Evolutionary conservation across 2,797 vertebrate genomes (phyloP).

Genomic region (Tamandua tetradactyla): DNA sequence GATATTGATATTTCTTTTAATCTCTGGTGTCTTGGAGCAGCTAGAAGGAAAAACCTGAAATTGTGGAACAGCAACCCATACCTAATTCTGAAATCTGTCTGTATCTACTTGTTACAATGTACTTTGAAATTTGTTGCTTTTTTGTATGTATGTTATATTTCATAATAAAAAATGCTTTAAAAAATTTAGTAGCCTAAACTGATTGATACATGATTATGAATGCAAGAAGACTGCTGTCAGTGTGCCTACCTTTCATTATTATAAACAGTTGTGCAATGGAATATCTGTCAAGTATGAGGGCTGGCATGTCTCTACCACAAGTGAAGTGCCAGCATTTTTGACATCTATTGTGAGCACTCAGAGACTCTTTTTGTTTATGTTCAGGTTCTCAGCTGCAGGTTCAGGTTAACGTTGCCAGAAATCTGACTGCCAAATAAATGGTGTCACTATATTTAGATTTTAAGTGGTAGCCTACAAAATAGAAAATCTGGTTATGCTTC

Average conservation of each 20-base stretch:
- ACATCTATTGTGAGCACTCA: neutral
- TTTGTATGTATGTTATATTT: no score
- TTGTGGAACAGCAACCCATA: no score
- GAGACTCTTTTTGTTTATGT: constrained; percentile 26
- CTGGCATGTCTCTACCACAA: neutral
- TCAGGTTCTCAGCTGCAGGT: constrained; percentile 6
- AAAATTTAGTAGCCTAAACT: neutral
- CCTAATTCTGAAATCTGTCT: no score
- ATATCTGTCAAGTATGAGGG: neutral
- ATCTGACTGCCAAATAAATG: neutral
- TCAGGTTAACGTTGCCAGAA: neutral
- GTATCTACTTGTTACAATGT: no score
- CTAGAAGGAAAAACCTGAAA: no score
- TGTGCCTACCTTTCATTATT: neutral
- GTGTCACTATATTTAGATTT: constrained; percentile 55
- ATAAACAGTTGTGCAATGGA: neutral
- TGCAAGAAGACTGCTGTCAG: neutral
- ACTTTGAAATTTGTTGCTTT: no score
- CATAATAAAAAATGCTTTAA: no score
- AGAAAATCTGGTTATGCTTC: neutral
- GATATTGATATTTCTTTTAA: no score
- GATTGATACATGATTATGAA: neutral
- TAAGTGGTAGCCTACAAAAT: constrained; percentile 34
- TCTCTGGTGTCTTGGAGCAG: no score
- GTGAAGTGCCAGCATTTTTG: neutral